Conservation (phyloP, 1,140 invertebrate genomes). For the Piezodorus guildinii region DNA sequence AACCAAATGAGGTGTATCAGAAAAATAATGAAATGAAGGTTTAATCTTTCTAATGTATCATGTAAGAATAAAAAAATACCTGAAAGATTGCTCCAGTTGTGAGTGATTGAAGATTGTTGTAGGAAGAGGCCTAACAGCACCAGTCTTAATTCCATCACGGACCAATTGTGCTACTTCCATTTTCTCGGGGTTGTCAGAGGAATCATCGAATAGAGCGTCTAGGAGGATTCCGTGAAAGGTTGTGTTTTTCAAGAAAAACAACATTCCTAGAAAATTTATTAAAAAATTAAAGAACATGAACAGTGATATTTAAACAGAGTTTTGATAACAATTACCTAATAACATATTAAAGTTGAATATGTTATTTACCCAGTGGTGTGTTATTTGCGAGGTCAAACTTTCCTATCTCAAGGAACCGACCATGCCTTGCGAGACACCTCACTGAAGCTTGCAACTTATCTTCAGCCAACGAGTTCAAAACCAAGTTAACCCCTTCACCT, state of each 20-base stretch:
- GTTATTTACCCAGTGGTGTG: conserved; percentile 45
- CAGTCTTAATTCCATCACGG: conserved; percentile 65
- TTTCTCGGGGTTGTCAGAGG: conserved; percentile 51
- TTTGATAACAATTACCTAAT: neutral
- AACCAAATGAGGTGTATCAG: neutral
- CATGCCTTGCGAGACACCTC: conserved; percentile 76
- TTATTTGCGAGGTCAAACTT: conserved; percentile 94
- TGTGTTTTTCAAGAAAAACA: conserved; percentile 88
- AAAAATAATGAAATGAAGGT: neutral
- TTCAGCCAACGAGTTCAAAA: conserved; percentile 87
- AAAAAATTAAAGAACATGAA: conserved; percentile 8
- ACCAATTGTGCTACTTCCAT: conserved; percentile 60
- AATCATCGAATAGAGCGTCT: conserved; percentile 72
- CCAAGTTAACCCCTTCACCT: conserved; percentile 80
- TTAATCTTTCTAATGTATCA: neutral
- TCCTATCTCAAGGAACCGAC: conserved; percentile 92
- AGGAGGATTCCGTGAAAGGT: conserved; percentile 92
- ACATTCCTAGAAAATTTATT: conserved; percentile 56
- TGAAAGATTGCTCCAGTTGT: conserved; percentile 86
- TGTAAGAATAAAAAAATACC: conserved; percentile 32
- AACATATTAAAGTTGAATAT: neutral
- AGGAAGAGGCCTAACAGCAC: conserved; percentile 74
- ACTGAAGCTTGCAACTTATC: conserved; percentile 88
- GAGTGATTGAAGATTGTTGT: conserved; percentile 68
- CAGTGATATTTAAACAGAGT: neutral